These are phyloP conservation scores for Bufotes viridis DNA, from an alignment of 2,797 vertebrate genomes.

Conservation along the genomic window DNA sequence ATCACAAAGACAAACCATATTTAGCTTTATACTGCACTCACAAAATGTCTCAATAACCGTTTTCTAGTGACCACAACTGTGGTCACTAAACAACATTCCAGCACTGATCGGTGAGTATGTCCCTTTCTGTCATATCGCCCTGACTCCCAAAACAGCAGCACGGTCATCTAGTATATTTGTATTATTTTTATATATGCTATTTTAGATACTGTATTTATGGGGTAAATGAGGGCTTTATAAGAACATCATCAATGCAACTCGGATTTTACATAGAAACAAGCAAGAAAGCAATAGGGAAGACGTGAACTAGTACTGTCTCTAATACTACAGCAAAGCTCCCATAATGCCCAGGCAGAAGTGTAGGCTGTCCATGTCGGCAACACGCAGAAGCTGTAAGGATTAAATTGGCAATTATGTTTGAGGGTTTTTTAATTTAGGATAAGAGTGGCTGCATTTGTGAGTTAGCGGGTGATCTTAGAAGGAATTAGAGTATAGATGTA, in stretches of 20 bases:
- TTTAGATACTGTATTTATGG: background rate
- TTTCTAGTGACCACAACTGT: background rate
- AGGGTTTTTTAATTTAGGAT: conserved; percentile 42
- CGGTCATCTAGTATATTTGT: background rate
- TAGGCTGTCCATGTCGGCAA: conserved; percentile 27
- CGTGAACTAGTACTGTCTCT: background rate
- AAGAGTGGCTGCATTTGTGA: conserved; percentile 37
- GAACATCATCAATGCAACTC: background rate
- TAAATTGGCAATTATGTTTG: conserved; percentile 43
- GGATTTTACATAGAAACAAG: background rate
- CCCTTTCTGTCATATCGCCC: too few species aligned
- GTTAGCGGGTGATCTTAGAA: conserved; percentile 41
- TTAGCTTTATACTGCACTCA: too few species aligned
- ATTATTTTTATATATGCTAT: background rate
- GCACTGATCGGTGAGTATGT: background rate
- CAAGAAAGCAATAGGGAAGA: background rate
- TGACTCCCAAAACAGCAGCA: too few species aligned
- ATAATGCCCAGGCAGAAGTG: conserved; percentile 17
- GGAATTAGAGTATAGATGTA: conserved; percentile 44
- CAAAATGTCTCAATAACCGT: background rate
- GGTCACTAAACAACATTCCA: background rate
- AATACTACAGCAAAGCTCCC: background rate
- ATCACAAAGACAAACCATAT: too few species aligned
- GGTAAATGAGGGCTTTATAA: background rate
- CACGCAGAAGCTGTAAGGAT: conserved; percentile 11